Conservation (phyloP, 2,888 invertebrate species). For the Nomada fabriciana region DNA sequence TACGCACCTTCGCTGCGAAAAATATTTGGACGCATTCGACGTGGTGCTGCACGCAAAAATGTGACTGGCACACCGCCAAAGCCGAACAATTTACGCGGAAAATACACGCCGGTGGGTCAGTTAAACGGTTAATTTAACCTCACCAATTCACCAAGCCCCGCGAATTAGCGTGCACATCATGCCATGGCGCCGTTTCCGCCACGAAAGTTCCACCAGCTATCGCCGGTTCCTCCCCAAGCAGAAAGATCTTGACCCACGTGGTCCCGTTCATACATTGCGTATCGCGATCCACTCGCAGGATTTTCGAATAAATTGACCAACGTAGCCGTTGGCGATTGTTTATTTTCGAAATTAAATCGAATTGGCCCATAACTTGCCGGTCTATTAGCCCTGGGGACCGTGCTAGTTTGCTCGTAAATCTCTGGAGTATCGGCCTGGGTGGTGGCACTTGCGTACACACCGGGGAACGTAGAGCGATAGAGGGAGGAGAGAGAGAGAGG, state of each 20-base stretch:
- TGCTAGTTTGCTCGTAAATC: slow-evolving; percentile 83
- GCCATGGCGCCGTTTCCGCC: not conserved
- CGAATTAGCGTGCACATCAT: slow-evolving; percentile 15
- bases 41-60: slow-evolving; percentile 9
- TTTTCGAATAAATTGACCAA: slow-evolving; percentile 78
- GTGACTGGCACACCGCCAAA: slow-evolving; percentile 32
- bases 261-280: slow-evolving; percentile 14
- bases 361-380: slow-evolving; percentile 83
- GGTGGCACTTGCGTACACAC: slow-evolving; percentile 59
- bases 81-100: slow-evolving; percentile 30
- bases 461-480: not conserved
- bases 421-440: slow-evolving; percentile 79
- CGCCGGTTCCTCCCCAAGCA: not conserved
- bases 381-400: slow-evolving; percentile 82
- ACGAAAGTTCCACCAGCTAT: not conserved
- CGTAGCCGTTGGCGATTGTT: slow-evolving; percentile 76
- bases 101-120: slow-evolving; percentile 21
- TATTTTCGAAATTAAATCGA: slow-evolving; percentile 83
- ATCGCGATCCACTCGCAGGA: slow-evolving; percentile 65
- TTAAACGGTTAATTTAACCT: slow-evolving; percentile 46
- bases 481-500: not conserved
- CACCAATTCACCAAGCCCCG: slow-evolving; percentile 7
- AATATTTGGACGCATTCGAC: slow-evolving; percentile 33
- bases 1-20: slow-evolving; percentile 1
- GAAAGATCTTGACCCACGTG: slow-evolving; percentile 25